Conservation (phyloP, 2,888 invertebrate genomes). For the Notodonta dromedarius region DNA sequence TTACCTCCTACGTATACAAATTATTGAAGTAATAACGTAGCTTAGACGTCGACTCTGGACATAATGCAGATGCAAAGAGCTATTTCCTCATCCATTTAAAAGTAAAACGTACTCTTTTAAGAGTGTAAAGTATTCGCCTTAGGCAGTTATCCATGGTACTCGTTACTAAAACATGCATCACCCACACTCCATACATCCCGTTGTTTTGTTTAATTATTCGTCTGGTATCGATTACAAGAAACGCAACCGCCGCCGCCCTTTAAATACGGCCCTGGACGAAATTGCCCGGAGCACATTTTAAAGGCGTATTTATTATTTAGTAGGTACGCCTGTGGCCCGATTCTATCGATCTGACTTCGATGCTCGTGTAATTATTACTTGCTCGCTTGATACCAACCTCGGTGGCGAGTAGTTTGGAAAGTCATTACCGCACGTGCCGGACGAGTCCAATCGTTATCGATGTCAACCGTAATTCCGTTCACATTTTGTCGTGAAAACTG, state of each 20-base stretch:
- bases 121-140: conserved; percentile 14
- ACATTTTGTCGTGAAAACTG: conserved; percentile 56
- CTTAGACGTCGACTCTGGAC: no score
- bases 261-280: conserved; percentile 48
- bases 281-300: conserved; percentile 53
- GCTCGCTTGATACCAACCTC: conserved; percentile 39
- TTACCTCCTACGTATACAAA: no score
- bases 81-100: background rate
- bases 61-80: no score
- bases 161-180: conserved; percentile 36
- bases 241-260: conserved; percentile 35
- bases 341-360: conserved; percentile 59
- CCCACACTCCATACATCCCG: conserved; percentile 31
- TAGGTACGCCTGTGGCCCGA: conserved; percentile 34
- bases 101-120: conserved; percentile 8
- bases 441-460: conserved; percentile 46
- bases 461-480: conserved; percentile 33
- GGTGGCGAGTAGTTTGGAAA: conserved; percentile 57
- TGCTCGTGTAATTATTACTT: conserved; percentile 57
- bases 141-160: conserved; percentile 28
- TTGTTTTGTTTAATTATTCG: conserved; percentile 50
- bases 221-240: conserved; percentile 54
- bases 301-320: conserved; percentile 53
- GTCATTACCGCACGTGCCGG: conserved; percentile 52
- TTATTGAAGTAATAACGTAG: no score